These are phyloP conservation scores for Varanus salvator DNA, from an alignment of 2,113 vertebrate species.

Conservation along the genomic window DNA sequence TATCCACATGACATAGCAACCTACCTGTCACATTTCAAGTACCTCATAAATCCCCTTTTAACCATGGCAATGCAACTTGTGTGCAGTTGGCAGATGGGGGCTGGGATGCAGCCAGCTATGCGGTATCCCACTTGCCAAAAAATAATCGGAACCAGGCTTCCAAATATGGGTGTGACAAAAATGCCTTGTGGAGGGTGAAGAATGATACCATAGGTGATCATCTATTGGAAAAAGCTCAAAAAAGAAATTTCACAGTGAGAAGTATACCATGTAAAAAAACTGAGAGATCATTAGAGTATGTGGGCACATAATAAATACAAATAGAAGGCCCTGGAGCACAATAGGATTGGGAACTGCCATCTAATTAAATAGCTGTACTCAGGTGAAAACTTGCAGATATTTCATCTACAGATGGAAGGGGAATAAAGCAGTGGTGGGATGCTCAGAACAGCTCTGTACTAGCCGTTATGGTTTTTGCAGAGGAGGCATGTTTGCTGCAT, in stretches of 20 bases:
- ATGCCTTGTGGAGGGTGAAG: not conserved
- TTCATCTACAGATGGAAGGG: not conserved
- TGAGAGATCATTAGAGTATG: constrained; percentile 3
- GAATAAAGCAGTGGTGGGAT: not conserved
- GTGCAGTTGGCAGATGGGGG: too few relatives aligned
- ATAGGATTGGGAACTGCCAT: not conserved
- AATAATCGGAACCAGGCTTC: not conserved
- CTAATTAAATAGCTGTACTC: constrained; percentile 1
- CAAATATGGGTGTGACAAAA: not conserved
- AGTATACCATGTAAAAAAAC: not conserved
- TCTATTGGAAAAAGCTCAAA: not conserved
- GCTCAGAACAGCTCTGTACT: not conserved
- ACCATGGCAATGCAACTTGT: too few relatives aligned
- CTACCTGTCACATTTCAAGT: too few relatives aligned
- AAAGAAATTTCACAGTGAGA: not conserved
- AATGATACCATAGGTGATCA: not conserved
- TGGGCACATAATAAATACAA: not conserved
- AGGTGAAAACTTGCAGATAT: not conserved
- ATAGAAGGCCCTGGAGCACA: not conserved
- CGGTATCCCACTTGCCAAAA: too few relatives aligned
- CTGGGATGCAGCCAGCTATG: too few relatives aligned
- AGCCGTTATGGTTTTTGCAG: not conserved
- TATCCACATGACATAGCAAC: too few relatives aligned
- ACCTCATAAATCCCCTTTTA: too few relatives aligned
- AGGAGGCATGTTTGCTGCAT: not conserved